Evolutionary conservation across 2,113 vertebrate genomes (phyloP).

Genomic region (Eonycteris spelaea): DNA sequence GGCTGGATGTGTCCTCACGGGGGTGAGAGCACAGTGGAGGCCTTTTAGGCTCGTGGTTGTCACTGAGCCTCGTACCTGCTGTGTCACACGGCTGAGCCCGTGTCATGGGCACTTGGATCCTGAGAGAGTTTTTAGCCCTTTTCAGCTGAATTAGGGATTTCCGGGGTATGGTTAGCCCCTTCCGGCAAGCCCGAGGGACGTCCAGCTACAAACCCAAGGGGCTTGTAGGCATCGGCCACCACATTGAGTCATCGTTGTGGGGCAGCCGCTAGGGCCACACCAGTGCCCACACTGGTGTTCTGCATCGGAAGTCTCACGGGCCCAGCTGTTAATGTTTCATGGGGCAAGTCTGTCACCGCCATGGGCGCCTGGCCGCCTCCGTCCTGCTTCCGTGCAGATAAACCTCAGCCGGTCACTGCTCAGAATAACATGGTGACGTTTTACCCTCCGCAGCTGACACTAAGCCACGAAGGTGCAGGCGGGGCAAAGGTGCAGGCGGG

Average conservation of each 20-base stretch:
- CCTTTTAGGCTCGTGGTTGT: rapidly evolving
- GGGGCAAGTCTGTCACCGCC: background rate
- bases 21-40: too few species aligned
- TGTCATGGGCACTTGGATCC: background rate
- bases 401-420: too few species aligned
- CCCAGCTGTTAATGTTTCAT: background rate
- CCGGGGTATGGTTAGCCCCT: too few species aligned
- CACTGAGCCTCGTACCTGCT: background rate
- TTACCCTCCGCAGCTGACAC: background rate
- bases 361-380: background rate
- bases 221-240: background rate
- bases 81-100: background rate
- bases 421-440: background rate
- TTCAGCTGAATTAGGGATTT: background rate
- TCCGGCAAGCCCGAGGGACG: background rate
- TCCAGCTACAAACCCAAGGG: background rate
- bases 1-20: rapidly evolving
- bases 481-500: too few species aligned
- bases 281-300: background rate
- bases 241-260: too few species aligned
- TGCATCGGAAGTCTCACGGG: background rate
- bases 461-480: rapidly evolving
- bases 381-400: background rate
- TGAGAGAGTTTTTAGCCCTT: background rate
- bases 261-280: background rate